Conservation (phyloP, 2,888 invertebrate genomes). For the Stenodema calcarata region DNA sequence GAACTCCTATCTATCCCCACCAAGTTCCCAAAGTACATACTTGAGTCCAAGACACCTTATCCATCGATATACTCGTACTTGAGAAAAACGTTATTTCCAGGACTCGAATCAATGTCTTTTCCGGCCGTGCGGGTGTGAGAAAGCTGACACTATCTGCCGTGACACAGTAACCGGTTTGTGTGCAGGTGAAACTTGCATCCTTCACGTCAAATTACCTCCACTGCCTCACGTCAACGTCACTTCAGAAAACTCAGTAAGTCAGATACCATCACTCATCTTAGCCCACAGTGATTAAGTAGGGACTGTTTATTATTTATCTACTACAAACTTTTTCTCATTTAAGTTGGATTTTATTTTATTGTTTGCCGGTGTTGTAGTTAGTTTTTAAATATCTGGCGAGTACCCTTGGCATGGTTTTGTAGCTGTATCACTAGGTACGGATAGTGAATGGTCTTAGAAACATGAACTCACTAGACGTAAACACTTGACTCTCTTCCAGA, state of each 20-base stretch:
- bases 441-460: neutral
- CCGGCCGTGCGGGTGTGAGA: conserved; percentile 75
- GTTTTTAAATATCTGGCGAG: neutral
- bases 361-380: neutral
- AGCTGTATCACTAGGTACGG: neutral
- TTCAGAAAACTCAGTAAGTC: neutral
- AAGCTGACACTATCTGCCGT: conserved; percentile 74
- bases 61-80: neutral
- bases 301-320: too few relatives aligned
- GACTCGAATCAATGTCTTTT: conserved; percentile 76
- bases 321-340: neutral
- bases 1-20: too few relatives aligned
- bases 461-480: neutral
- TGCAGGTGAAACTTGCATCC: conserved; percentile 54
- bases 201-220: conserved; percentile 54
- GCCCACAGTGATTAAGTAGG: neutral
- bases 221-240: conserved; percentile 50
- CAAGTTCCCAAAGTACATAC: too few relatives aligned
- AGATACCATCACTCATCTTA: neutral
- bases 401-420: neutral
- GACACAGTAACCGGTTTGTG: conserved; percentile 65
- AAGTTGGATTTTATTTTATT: neutral
- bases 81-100: conserved; percentile 58
- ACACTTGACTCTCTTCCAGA: neutral
- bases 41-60: too few relatives aligned